These are phyloP conservation scores for Silurus lanzhouensis DNA, from an alignment of 2,797 vertebrate genomes.

Conservation along the genomic window DNA sequence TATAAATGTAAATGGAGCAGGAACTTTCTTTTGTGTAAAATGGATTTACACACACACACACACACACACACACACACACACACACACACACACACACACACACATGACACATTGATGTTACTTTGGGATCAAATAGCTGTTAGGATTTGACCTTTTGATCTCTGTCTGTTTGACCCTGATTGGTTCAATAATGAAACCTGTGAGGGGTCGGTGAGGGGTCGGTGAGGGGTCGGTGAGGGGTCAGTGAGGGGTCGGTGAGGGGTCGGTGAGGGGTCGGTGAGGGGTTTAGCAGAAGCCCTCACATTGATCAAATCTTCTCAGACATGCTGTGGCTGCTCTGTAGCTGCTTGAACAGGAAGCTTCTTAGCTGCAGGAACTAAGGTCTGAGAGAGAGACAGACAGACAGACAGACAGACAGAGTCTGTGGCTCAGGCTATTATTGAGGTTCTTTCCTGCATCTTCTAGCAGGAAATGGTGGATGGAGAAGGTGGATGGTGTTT, in stretches of 20 bases:
- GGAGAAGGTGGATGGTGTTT: too few relatives aligned
- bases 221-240: neutral
- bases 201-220: conserved; percentile 16
- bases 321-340: neutral
- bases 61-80: neutral
- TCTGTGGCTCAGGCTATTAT: too few relatives aligned
- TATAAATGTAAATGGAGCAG: too few relatives aligned
- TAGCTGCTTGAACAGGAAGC: too few relatives aligned
- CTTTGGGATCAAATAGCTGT: conserved; percentile 26
- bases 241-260: conserved; percentile 25
- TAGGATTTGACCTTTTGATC: conserved; percentile 16
- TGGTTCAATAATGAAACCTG: conserved; percentile 34
- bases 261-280: conserved; percentile 18
- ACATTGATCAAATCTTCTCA: neutral
- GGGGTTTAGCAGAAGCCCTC: neutral
- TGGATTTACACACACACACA: neutral
- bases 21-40: too few relatives aligned
- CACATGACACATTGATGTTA: neutral
- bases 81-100: too few relatives aligned
- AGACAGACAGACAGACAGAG: neutral
- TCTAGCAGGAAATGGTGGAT: too few relatives aligned
- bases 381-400: neutral
- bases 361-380: too few relatives aligned
- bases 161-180: conserved; percentile 33
- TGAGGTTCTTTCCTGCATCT: too few relatives aligned